Evolutionary conservation across 2,888 invertebrate species (phyloP), one percentile per base, ranked within the genome.

Genomic region (Hipparchia sbordonii): DNA sequence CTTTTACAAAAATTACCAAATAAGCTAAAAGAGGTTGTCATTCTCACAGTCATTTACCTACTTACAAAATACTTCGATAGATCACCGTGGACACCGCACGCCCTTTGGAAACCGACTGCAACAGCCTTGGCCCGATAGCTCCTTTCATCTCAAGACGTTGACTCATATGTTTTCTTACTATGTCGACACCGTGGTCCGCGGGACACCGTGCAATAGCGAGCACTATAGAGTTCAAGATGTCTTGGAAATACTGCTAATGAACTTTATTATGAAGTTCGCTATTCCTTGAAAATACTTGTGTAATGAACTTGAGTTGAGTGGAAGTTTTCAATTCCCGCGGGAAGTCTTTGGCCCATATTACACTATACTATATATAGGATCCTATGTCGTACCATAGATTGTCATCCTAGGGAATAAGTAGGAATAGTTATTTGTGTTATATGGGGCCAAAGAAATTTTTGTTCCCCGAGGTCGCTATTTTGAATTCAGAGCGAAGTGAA

Each of bases 101-200:
- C 81, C 80, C 81, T 85, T 84, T 85, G 69, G 67, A n/a, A 13
- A 68, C 71, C 48, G 48, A 48, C 48, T 6, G 6, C 67, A 72
- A 67, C 78, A 82, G 84, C 87, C 86, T 87, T 87, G 87, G 81
- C 85, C 82, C 65, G 77, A 60, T 81, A 76, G 74, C 80, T 80
- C 78, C 82, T 86, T 85, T 86, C 84, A 79, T 81, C 77, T 74
- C 72, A 67, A 74, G 78, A 76, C 79, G 79, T 80, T 80, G 79
- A 79, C 79, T 79, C 77, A 77, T 72, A 23, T 57, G 46, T 67
- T 59, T n/a, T 46, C 23, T 57, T 13, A 67, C 67, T 57, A 7
- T 46, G 56, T 54, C 54, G 56, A 67, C 46, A 67, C 59, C 61
- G 62, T 52, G 67, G 39, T 51, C 59, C 61, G 62, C 46, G 67